Percentiles rank a stretch among this genome's conserved stretches.
These are phyloP conservation scores for Phaonia tiefii DNA, from an alignment of 2,888 invertebrate species.

Conservation along the genomic window DNA sequence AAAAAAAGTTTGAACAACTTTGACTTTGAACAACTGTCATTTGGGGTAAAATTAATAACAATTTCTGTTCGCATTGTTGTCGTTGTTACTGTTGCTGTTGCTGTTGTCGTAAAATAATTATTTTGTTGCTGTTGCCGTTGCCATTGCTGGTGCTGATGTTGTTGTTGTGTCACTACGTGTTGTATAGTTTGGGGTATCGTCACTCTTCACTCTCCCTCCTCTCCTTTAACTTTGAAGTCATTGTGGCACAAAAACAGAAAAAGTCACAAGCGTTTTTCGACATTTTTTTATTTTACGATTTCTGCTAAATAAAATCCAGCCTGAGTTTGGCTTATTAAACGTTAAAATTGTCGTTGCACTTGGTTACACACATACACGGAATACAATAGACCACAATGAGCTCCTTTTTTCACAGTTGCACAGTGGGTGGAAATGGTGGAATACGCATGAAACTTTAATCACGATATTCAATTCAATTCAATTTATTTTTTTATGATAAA, in stretches of 20 bases:
- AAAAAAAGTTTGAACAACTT: not conserved
- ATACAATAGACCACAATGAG: conserved; percentile 9
- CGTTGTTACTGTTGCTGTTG: conserved; percentile 28
- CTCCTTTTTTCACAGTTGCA: not conserved
- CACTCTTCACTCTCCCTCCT: not conserved
- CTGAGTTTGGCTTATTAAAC: conserved; percentile 29
- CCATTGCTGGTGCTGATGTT: conserved; percentile 1
- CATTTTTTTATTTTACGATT: conserved; percentile 28
- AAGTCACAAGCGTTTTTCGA: not conserved
- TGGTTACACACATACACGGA: conserved; percentile 35
- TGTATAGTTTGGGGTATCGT: too few species aligned
- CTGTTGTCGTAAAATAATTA: conserved; percentile 52
- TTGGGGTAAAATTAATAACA: conserved; percentile 56
- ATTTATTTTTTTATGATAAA: too few species aligned
- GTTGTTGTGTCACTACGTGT: conserved; percentile 30
- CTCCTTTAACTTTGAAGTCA: conserved; percentile 2
- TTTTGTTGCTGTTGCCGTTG: conserved; percentile 33
- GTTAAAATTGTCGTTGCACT: conserved; percentile 40
- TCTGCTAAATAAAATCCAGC: conserved; percentile 28
- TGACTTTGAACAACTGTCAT: conserved; percentile 56
- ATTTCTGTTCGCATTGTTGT: conserved; percentile 31
- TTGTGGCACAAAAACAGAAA: conserved; percentile 10
- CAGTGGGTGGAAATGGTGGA: too few species aligned
- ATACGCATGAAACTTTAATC: too few species aligned
- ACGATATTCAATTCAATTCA: too few species aligned